Percentiles rank a stretch among this genome's conserved stretches.
These are phyloP conservation scores for Listronotus oregonensis DNA, from an alignment of 1,140 invertebrate species.

Conservation along the genomic window DNA sequence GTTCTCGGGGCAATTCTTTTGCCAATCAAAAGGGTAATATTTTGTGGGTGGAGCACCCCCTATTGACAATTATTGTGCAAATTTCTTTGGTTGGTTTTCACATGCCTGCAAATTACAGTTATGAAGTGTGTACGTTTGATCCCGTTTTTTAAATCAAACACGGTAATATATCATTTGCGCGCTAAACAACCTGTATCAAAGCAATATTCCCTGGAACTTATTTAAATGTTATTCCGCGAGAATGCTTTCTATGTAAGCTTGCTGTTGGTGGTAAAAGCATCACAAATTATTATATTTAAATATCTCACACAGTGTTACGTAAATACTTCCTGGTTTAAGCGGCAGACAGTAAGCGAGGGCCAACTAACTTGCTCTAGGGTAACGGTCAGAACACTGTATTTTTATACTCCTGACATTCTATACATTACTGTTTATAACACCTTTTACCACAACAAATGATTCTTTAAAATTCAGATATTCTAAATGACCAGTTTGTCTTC, in stretches of 20 bases:
- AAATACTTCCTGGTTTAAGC: slow-evolving; percentile 25
- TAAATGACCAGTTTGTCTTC: not conserved
- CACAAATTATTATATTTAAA: slow-evolving; percentile 33
- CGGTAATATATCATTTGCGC: slow-evolving; percentile 24
- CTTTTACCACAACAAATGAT: not conserved
- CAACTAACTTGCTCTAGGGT: slow-evolving; percentile 17
- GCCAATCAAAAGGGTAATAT: slow-evolving; percentile 49
- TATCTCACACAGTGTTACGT: slow-evolving; percentile 27
- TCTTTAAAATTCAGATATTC: not conserved
- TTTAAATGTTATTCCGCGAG: slow-evolving; percentile 25
- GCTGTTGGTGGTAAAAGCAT: slow-evolving; percentile 31
- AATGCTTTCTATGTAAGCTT: slow-evolving; percentile 25
- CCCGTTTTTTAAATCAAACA: slow-evolving; percentile 17
- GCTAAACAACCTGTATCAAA: slow-evolving; percentile 19
- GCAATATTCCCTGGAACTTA: slow-evolving; percentile 22
- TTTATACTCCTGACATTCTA: not conserved
- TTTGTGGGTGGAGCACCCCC: slow-evolving; percentile 45
- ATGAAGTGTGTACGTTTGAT: slow-evolving; percentile 15
- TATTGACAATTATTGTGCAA: slow-evolving; percentile 40
- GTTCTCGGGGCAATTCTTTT: slow-evolving; percentile 43
- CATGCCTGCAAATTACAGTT: slow-evolving; percentile 18
- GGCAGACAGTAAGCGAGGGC: slow-evolving; percentile 28
- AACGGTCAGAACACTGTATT: slow-evolving; percentile 16
- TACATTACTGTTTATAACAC: slow-evolving; percentile 4
- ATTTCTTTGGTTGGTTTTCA: slow-evolving; percentile 2